phyloP scores from a whole-genome alignment of 2,113 vertebrate species.

The Fregetta grallaria region DNA sequence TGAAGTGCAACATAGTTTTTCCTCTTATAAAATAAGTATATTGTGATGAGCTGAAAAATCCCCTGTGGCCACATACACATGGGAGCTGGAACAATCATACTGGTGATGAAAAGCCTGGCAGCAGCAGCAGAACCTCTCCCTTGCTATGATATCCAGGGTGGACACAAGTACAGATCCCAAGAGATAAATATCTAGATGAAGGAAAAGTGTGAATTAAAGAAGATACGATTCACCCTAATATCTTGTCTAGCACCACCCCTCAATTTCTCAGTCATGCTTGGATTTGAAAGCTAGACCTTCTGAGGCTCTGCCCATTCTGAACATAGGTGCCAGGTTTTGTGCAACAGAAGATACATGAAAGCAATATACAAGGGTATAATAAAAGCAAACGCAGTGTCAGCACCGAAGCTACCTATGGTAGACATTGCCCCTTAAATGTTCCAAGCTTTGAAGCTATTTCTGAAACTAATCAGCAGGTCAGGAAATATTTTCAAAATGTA shows the following conservation, averaged over 20 bases:
- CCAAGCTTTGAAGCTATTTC: background rate
- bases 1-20: background rate
- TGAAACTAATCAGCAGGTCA: background rate
- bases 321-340: background rate
- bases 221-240: background rate
- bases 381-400: background rate
- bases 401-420: background rate
- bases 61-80: background rate
- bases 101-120: background rate
- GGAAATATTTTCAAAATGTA: background rate
- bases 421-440: background rate
- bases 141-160: background rate
- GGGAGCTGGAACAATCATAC: background rate
- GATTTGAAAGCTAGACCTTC: background rate
- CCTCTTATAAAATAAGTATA: background rate
- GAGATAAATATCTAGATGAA: background rate
- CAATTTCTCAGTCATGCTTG: background rate
- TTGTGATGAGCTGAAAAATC: background rate
- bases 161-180: background rate
- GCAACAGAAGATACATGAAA: background rate
- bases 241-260: background rate
- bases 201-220: background rate
- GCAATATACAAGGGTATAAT: background rate
- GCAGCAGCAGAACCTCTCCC: background rate
- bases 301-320: background rate